Evolutionary conservation across 35 echinoderm and acorn worm species (phyloP), one percentile per base, ranked within the genome.

Genomic region (Holothuria glaberrima): DNA sequence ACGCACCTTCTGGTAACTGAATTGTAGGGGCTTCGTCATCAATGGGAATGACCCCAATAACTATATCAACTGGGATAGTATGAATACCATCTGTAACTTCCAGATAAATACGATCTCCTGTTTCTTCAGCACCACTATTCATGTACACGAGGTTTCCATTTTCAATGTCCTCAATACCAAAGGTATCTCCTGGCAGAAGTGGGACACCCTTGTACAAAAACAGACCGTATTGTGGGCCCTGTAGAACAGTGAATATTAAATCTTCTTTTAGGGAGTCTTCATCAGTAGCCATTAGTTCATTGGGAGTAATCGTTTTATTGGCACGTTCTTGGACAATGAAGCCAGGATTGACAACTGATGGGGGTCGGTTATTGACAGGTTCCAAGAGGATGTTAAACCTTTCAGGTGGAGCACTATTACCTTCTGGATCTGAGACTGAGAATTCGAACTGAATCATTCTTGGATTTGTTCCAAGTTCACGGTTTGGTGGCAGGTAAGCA

Each of bases 11-110:
- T 67, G 93, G 93, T 21, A 99, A 86, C 18, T 95, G 74, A 65
- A 99, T 71, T 27, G 94, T 99, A 24, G 97, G 97, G 9, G 93
- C 91, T 89, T 99, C 93, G 86, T 99, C 97, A 93, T 99, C 97
- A 88, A 95, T 90, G n/a, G 93, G 91, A 69, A 36, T 59, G 16
- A 95, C 50, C 54, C 69, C 80, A 48, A 95, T 86, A 70, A 77
- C 65, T 36, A 99, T 91, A 25, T 46, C 80, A 54, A 99, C 78
- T 74, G 97, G 97, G 44, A 99, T 91, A 66, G 58, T 88, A 82
- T 99, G 97, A 69, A 99, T 75, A 79, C 97, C 97, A 93, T 99
- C 97, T 25, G 91, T 95, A 41, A 95, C 63, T 76, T 99, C 91
- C 19, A 99, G 79, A 38, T 93, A 44, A 59, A 99, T 88, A 46